Evolutionary conservation across 2,888 invertebrate species (phyloP), one percentile per base, ranked within the genome.

Genomic region (Tortrix viridana): DNA sequence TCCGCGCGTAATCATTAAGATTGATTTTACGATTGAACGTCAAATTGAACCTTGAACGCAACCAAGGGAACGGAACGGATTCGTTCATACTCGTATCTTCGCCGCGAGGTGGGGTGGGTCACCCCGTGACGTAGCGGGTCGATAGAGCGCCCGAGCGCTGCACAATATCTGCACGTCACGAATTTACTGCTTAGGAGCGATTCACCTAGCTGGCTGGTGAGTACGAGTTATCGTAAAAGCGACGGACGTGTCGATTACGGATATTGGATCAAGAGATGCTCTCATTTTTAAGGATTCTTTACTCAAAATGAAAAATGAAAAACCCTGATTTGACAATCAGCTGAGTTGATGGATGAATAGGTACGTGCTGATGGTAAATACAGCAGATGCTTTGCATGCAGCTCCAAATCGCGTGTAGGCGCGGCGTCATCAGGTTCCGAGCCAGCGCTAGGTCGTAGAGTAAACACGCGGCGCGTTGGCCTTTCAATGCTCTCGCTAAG

Each of bases 401-500:
- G 41, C 41, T 16, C 1, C 16, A 41, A 65, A 71, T 67, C 48
- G 38, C 54, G 54, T 48, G 20, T n/a, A n/a, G 41, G 56, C 44
- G 41, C 26, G 44, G 43, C 57, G 49, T 52, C 44, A 20, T 52
- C 44, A 20, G 61, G 44, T 38, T 57, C 50, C 37, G 65, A 49
- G 73, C 74, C 77, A 22, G 54, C 26, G 61, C 49, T 50, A 22
- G 48, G 41, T 72, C 67, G 65, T 66, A 63, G 70, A 71, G 74
- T 75, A 77, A 76, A 77, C 75, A 71, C 72, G 5, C 72, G 77
- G 85, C 80, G 78, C 86, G 75, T 86, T 84, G 84, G 84, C 86
- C 86, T 87, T 81, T 84, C 70, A 67, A 65, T 63, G 70, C 69
- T 65, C 57, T 66, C 64, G 65, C 68, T 75, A 79, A 68, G 71